Evolutionary conservation across 2,888 invertebrate genomes (phyloP), one percentile per base, ranked within the genome.

Genomic region (Monoplex corrugatus): DNA sequence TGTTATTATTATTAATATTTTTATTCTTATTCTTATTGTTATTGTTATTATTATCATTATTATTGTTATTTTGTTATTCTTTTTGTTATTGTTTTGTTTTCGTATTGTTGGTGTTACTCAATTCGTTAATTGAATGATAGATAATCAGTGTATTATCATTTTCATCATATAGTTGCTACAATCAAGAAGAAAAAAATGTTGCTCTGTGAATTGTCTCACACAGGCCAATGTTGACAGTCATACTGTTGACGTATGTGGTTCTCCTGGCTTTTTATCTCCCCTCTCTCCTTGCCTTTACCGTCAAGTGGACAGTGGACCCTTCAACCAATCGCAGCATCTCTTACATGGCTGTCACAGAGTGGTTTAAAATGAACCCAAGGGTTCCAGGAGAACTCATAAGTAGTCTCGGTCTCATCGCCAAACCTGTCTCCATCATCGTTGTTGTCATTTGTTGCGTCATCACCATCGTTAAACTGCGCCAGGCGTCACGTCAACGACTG

Each of bases 321-420:
- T 68, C 68, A 16, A 68, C 68, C 68, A 68, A 68, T 68, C 68
- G 68, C 68, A 68, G 68, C 68, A 32, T 68, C n/a, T 28, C 68
- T 68, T 68, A 68, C 68, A 68, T 68, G 68, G 32, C 68, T 2
- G 28, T 8, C 2, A 28, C 68, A 8, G 6, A 8, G n/a, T 68
- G 68, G 68, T 68, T 68, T n/a, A 28, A 28, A 0, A 8, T 23
- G n/a, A 28, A n/a, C 16, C 8, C n/a, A 1, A 68, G 68, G 32
- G 6, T 23, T 28, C n/a, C 16, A 68, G 6, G n/a, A 28, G n/a
- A 6, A 8, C 28, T 68, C 16, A 8, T 8, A 8, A n/a, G 6
- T 2, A n/a, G 8, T 32, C 16, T 68, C n/a, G 6, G 0, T 50
- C 50, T 50, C 16, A 28, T 68, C 2, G 68, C 23, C 16, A 16